These are phyloP conservation scores for Batillaria attramentaria DNA, from an alignment of 1,140 invertebrate genomes.

Conservation along the genomic window DNA sequence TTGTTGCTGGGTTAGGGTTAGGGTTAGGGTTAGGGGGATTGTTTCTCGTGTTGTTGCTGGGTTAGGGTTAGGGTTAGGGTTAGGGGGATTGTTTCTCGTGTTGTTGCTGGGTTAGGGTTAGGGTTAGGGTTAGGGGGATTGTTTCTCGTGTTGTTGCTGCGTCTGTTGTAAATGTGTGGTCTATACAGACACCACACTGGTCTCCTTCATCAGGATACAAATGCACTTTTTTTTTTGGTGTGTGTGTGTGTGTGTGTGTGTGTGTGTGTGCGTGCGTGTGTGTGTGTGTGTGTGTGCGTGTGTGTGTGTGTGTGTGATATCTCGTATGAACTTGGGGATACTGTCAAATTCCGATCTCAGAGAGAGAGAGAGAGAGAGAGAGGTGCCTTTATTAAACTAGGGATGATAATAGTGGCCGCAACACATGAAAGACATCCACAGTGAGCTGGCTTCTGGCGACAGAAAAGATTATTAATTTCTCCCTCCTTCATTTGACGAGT, in stretches of 20 bases:
- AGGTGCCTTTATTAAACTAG: background rate
- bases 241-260: constrained; percentile 20
- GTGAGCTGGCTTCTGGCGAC: too few relatives aligned
- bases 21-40: too few relatives aligned
- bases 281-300: constrained; percentile 21
- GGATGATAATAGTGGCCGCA: background rate
- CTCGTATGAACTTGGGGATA: too few relatives aligned
- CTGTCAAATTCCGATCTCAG: too few relatives aligned
- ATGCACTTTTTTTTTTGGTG: too few relatives aligned
- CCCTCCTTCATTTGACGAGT: too few relatives aligned
- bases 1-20: too few relatives aligned
- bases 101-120: background rate
- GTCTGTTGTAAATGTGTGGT: too few relatives aligned
- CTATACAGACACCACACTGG: too few relatives aligned
- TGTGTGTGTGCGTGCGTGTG: constrained; percentile 1
- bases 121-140: background rate
- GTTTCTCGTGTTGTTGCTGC: too few relatives aligned
- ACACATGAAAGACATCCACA: background rate
- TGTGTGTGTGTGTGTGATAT: constrained; percentile 16
- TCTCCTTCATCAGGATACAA: too few relatives aligned
- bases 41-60: background rate
- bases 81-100: background rate
- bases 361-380: background rate
- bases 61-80: background rate
- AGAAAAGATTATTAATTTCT: constrained; percentile 1